Evolutionary conservation across 2,797 vertebrate species (phyloP).

Genomic region (Tadarida brasiliensis): DNA sequence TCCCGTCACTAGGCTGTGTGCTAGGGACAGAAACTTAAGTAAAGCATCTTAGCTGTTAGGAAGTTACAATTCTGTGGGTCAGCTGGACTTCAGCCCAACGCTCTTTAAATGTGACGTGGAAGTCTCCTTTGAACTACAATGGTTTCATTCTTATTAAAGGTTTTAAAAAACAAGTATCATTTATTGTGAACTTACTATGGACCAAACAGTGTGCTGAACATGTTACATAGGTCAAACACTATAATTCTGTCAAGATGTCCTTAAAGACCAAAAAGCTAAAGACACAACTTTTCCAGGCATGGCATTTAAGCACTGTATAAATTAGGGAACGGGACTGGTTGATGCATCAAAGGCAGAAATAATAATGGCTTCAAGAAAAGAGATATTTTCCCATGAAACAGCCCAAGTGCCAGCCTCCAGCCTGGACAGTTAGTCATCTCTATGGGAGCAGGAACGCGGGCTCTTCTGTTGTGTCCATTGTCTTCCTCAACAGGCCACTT

Average conservation of each 20-base stretch:
- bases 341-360: not conserved
- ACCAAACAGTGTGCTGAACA: not conserved
- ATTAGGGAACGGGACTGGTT: not conserved
- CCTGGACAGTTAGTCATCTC: not conserved
- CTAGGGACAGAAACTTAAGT: not conserved
- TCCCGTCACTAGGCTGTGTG: not conserved
- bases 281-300: not conserved
- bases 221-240: not conserved
- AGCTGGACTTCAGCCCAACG: not conserved
- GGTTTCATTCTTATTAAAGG: not conserved
- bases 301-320: not conserved
- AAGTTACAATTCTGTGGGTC: not conserved
- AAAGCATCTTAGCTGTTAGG: not conserved
- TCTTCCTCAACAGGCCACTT: not conserved
- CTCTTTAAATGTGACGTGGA: not conserved
- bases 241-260: not conserved
- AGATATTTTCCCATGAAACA: not conserved
- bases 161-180: not conserved
- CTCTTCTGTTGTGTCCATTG: not conserved
- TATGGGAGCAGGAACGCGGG: not conserved
- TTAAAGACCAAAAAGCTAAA: not conserved
- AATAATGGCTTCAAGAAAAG: not conserved
- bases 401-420: not conserved
- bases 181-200: not conserved
- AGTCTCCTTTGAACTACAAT: not conserved